Evolutionary conservation across 1,140 invertebrate species (phyloP), one percentile per base, ranked within the genome.

Genomic region (Drosophila aff.): DNA sequence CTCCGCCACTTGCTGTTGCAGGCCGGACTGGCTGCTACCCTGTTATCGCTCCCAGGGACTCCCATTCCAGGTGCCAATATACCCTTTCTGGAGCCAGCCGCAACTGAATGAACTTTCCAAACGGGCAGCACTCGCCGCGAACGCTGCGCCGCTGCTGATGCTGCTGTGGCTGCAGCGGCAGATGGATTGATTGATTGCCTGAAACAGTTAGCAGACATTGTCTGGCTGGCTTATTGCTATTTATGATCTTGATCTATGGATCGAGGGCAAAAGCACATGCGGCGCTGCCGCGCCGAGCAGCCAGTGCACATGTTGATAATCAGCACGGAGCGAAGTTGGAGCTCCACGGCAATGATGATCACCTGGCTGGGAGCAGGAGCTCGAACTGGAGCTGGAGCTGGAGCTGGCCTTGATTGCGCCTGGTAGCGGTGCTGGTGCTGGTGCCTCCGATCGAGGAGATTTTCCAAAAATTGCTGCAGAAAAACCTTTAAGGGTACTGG

Each of bases 161-260:
- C 47, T 60, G 43, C 36, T 63, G 18, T 47, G 49, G 76, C 55
- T 47, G 71, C 62, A 60, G 52, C 71, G 81, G 78, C 74, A 90
- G 85, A 90, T 92, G 86, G 82, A 92, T 92, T 92, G 91, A 92
- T 92, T 92, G 91, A 92, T 92, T 92, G 91, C 82, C 91, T 77
- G 85, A 92, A 92, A 92, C 90, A 92, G 91, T 92, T 92, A 92
- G 91, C 90, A 92, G 85, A 90, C 90, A 92, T 86, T 91, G 87
- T 91, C 87, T 91, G 81, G 85, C 78, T 55, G 77, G 86, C 85
- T 92, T 92, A 91, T 92, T 92, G 91, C 91, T 92, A 92, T 92
- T 92, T 92, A 92, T 92, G 90, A 92, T 92, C 91, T 92, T 92
- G 91, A 92, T 92, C 91, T 92, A 92, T 92, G 90, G 85, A 92